These are phyloP conservation scores for Ernsta delagoae DNA, from an alignment of 2,888 invertebrate genomes.

Conservation along the genomic window DNA sequence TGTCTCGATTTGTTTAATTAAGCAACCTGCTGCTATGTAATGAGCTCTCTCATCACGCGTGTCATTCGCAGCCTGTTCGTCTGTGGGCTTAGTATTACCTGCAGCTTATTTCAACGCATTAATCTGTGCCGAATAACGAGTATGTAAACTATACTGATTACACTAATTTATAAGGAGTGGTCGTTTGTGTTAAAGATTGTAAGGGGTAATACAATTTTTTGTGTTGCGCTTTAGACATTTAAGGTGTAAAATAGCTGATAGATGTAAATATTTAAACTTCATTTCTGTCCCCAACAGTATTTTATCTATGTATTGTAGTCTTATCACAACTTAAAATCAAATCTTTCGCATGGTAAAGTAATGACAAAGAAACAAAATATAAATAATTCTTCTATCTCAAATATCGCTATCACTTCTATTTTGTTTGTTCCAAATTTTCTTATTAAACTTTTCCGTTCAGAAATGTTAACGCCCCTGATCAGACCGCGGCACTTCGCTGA, in stretches of 20 bases:
- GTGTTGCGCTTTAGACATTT: too few species aligned
- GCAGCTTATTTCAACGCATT: conserved; percentile 10
- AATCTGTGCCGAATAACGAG: not conserved
- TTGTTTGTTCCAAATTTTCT: conserved; percentile 11
- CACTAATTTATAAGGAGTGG: not conserved
- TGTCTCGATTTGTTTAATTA: conserved; percentile 1
- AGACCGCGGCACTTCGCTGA: conserved; percentile 41
- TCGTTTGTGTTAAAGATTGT: too few species aligned
- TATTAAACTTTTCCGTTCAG: conserved; percentile 13
- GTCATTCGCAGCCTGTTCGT: conserved; percentile 4
- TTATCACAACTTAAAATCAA: too few species aligned
- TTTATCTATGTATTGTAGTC: too few species aligned
- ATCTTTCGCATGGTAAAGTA: too few species aligned
- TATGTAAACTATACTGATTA: not conserved
- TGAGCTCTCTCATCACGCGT: not conserved
- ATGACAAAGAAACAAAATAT: too few species aligned
- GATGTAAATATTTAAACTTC: too few species aligned
- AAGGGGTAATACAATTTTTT: too few species aligned
- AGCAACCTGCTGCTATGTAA: not conserved
- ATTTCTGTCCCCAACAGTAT: too few species aligned
- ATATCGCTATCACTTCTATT: not conserved
- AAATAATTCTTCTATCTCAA: too few species aligned
- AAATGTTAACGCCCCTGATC: conserved; percentile 9
- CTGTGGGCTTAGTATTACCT: conserved; percentile 5
- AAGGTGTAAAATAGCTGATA: too few species aligned